Base-by-base conservation (phyloP, 2,797 vertebrate genomes). In the Muscicapa striata region DNA sequence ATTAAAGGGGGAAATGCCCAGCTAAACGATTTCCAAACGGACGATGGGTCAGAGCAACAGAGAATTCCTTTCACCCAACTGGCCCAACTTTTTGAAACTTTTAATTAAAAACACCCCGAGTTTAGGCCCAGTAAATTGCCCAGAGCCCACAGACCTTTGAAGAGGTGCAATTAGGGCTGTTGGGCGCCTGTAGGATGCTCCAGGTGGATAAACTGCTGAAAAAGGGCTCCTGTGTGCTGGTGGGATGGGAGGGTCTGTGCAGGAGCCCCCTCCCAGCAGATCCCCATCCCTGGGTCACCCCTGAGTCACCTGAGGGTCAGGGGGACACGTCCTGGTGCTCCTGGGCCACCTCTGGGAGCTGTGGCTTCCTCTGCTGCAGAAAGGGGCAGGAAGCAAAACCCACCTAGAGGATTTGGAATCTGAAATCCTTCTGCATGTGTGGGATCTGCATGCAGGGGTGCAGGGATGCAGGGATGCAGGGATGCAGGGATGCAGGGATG, bases 31-130 rank as follows among this genome's bases (percentile, higher is more conserved):
- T 85, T 84, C 62, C 74, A 93, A 17, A 55, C 19, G 27, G 76
- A 90, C 0, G 0, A 85, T 30, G 81, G 86, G 85, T 49, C 64
- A n/a, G 54, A 84, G 70, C 68, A 92, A 91, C 46, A 93, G 45
- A 88, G 68, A 54, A 59, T 51, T 64, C 72, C 86, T 93, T 85
- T 95, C 85, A 96, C 90, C 62, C 61, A 66, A 75, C 82, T 82
- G 69, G 77, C 78, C 76, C n/a, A 58, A 78, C 40, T 66, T 91
- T 88, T 48, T 86, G 43, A 81, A 93, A 86, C 34, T 74, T 87
- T 95, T 94, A 95, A 96, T 97, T 95, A 97, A 94, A 95, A 88
- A 22, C 40, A 48, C 55, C 15, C 10, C 48, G 62, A 59, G 36
- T 85, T 76, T 92, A 73, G 62, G 64, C 72, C 34, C 27, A 23